Evolutionary conservation across 2,797 vertebrate genomes (phyloP), one percentile per base, ranked within the genome.

Genomic region (Erethizon dorsatum): DNA sequence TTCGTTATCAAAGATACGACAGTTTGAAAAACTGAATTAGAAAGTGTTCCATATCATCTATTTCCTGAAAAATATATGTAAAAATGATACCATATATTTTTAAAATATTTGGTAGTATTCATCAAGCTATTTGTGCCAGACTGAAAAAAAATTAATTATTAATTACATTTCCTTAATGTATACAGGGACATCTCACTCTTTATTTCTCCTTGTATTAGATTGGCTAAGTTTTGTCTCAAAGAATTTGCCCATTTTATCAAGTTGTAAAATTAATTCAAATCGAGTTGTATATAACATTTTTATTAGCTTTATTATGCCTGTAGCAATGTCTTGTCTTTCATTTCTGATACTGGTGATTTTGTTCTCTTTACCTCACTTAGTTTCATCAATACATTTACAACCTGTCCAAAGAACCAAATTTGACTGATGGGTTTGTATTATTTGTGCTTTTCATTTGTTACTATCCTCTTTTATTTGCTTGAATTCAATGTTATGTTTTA

Each of bases 51-150:
- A 56, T 80, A 22, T 91, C n/a, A 6, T n/a, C 45, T 80, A 15
- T 95, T 79, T 61, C 75, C 63, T 87, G 71, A 67, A 91, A 91
- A 95, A n/a, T 63, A 24, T 10, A 28, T 63, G 4, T 24, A 63
- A 87, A 71, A 73, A 26, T 31, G 26, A 57, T 84, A 84, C 6
- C 10, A 59, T 41, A 57, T 10, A 50, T 54, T 75, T n/a, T 54
- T 71, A 75, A 82, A 83, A 61, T 52, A 75, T 82, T 83, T 41
- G 24, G 37, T 88, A 61, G 33, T 87, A 67, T 88, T 63, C 31
- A 67, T 26, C n/a, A 80, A 77, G 17, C 15, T n/a, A 28, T 91
- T 63, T 63, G 22, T 28, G 47, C 20, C 54, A 63, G 15, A 80
- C 33, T 45, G 15, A 28, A 59, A 67, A 20, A 50, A 18, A 47